Base-by-base conservation (phyloP, 2,113 vertebrate species). In the Phoxinus phoxinus region DNA sequence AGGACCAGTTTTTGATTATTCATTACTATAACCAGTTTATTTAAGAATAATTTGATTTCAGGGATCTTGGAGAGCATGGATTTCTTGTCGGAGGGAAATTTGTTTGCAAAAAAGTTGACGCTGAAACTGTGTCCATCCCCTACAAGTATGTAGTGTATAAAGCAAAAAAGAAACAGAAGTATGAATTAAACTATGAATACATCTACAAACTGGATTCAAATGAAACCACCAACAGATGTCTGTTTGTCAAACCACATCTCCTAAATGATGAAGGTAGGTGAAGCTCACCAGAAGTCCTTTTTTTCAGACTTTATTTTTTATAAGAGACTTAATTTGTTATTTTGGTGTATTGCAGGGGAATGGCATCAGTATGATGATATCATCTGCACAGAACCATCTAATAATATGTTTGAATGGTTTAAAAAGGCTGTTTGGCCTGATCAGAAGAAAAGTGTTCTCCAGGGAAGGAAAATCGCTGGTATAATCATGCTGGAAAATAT, bases 331-430 rank as follows among this genome's bases (percentile, higher is more conserved):
- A 48, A 30, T 41, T 25, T 72, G 30, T 37, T 85, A 12, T 44
- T 23, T 48, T 12, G 37, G 67, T 32, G 0, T 75, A 1, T 80
- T 84, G 67, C 72, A 95, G 94, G 93, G 0, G 94, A 95, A 32
- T 99, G 98, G 98, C 97, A 99, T 89, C 98, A 99, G 23, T 99
- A 98, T 0, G 97, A 99, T 19, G 98, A 98, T 74, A 97, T 98
- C 0, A 93, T 98, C 10, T 98, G 96, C 19, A 86, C 2, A 0
- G 46, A 25, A 59, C 84, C 93, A 0, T 23, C 92, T 0, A 21
- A 91, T 37, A 0, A 0, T 0, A 0, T 2, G 0, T 0, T 92
- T 0, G 53, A 86, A 51, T 85, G 74, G 0, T 0, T 92, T 0
- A 88, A 67, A 11, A 21, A 0, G 1, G 0, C 0, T 0, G n/a